phyloP scores from a whole-genome alignment of 2,888 invertebrate species.

The Macrophya annulata region DNA sequence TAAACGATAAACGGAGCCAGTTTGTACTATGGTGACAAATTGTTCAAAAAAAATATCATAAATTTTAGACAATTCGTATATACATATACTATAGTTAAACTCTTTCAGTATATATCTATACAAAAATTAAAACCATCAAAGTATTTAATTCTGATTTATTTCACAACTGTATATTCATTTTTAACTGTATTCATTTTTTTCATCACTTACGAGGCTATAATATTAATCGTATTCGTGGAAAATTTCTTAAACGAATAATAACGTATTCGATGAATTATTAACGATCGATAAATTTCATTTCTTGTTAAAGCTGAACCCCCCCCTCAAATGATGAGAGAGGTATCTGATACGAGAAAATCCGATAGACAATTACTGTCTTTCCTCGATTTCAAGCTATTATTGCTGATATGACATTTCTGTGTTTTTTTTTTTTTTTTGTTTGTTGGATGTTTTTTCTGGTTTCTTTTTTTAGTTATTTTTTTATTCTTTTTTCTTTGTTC shows the following conservation, averaged over 20 bases:
- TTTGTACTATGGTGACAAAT: background rate
- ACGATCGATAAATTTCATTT: background rate
- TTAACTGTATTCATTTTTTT: too few species aligned
- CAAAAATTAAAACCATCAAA: background rate
- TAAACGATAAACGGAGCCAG: constrained; percentile 12
- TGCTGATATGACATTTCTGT: background rate
- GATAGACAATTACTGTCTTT: background rate
- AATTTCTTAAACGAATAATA: background rate
- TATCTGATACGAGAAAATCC: background rate
- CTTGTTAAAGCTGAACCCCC: background rate
- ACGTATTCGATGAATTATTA: background rate
- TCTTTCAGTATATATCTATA: background rate
- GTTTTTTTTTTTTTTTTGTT: background rate
- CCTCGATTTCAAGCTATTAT: background rate
- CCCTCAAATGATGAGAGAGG: background rate
- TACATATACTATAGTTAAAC: too few species aligned
- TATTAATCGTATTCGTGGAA: background rate
- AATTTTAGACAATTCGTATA: background rate
- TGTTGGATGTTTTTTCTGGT: background rate
- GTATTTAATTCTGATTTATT: background rate
- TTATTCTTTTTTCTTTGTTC: background rate
- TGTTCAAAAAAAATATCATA: background rate
- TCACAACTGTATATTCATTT: background rate
- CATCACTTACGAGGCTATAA: background rate
- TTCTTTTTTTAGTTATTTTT: background rate